Evolutionary conservation across 1,140 invertebrate species (phyloP).

Genomic region (Rhizoglyphus robini): DNA sequence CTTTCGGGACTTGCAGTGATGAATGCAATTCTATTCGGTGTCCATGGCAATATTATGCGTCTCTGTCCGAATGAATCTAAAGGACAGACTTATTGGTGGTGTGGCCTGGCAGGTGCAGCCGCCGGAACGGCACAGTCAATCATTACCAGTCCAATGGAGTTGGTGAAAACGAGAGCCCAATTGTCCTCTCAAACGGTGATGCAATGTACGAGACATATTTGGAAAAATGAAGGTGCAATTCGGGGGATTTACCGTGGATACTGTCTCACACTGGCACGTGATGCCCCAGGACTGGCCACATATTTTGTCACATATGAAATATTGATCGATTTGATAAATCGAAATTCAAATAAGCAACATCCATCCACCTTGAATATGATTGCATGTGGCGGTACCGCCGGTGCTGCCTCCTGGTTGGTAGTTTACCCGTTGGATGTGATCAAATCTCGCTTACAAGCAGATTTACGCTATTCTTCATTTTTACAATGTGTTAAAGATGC

Average conservation of each 20-base stretch:
- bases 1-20: constrained; percentile 66
- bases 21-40: constrained; percentile 81
- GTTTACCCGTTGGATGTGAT: constrained; percentile 77
- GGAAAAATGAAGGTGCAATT: constrained; percentile 48
- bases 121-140: constrained; percentile 53
- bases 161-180: constrained; percentile 71
- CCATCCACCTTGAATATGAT: constrained; percentile 41
- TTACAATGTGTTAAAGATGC: constrained; percentile 51
- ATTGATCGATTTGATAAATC: too few relatives aligned
- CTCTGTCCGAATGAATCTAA: constrained; percentile 32
- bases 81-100: constrained; percentile 41
- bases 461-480: constrained; percentile 45
- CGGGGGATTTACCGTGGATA: constrained; percentile 58
- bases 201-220: constrained; percentile 49
- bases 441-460: constrained; percentile 71
- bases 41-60: constrained; percentile 6
- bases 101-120: constrained; percentile 55
- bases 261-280: constrained; percentile 53
- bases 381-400: constrained; percentile 62
- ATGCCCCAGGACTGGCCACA: constrained; percentile 47
- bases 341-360: background rate
- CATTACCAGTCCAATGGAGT: constrained; percentile 67
- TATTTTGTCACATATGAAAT: constrained; percentile 59
- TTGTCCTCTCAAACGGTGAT: constrained; percentile 41
- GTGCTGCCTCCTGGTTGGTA: constrained; percentile 66